Base-by-base conservation (phyloP, 2,888 invertebrate species). In the Thereva nobilitata region DNA sequence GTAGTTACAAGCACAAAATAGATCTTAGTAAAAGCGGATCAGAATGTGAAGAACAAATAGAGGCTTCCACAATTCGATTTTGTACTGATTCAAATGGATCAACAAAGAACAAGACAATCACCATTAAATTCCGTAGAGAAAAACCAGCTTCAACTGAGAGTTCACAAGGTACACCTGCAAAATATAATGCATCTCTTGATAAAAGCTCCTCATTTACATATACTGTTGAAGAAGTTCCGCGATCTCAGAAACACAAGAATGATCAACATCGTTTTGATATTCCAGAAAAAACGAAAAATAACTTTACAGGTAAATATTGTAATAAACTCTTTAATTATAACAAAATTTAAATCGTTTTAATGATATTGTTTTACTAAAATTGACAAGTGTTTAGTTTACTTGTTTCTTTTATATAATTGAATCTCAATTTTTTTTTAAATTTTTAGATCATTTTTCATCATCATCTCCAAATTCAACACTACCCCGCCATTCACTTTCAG, bases 21-120 rank as follows among this genome's bases (percentile, higher is more conserved):
- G n/a, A 47, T 37, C 9, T n/a, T 7, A 9, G 35, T 12, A 44
- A 53, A 5, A 12, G 45, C 9, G 9, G 9, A 42, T 42, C 42
- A 42, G 75, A 77, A 64, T 64, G 75, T 54, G 78, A 78, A 69
- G 76, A 77, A 69, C 78, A 78, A 74, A 78, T 78, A 49, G 78
- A 78, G 71, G 78, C 77, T 1, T 77, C 77, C 1, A 78, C 78
- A 8, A 78, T 80, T 69, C 78, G 77, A 12, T 78, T 79, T 44
- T 77, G 75, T 52, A 76, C 76, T 40, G 77, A 79, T 66, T 74
- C 76, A 8, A 76, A 77, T 67, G 76, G 78, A 52, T 72, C 72
- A 9, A 74, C 73, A 23, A 78, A 79, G 69, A 80, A 78, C 68
- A 79, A 80, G 72, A 78, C 79, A 5, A 78, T 81, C 1, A 81